Percentiles rank a stretch among this genome's conserved stretches.
phyloP scores from a whole-genome alignment of 1,140 invertebrate genomes.

The Triops longicaudatus region DNA sequence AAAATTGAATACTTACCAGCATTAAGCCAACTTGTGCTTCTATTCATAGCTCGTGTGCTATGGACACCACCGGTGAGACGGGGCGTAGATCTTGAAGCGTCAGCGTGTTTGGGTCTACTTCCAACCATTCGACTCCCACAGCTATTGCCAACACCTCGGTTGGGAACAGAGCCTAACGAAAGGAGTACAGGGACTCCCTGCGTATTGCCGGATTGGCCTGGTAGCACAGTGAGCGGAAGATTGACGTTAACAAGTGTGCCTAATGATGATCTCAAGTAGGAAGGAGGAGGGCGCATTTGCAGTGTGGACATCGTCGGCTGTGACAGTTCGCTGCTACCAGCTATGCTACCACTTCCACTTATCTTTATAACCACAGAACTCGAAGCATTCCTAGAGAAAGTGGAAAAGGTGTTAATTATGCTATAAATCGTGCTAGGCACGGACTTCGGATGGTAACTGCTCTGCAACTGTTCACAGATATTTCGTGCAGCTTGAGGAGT shows the following conservation, averaged over 20 bases:
- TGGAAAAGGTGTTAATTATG: neutral
- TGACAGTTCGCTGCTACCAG: neutral
- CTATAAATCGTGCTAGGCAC: neutral
- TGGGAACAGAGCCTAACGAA: slow-evolving; percentile 11
- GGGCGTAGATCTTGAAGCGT: slow-evolving; percentile 36
- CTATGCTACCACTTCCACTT: slow-evolving; percentile 22
- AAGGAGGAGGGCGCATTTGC: neutral
- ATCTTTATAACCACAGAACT: slow-evolving; percentile 60
- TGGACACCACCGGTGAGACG: slow-evolving; percentile 11
- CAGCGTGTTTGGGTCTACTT: slow-evolving; percentile 53
- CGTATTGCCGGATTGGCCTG: slow-evolving; percentile 28
- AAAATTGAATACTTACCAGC: slow-evolving; percentile 40
- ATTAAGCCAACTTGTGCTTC: slow-evolving; percentile 64
- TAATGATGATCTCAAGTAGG: neutral
- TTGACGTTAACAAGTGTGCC: slow-evolving; percentile 16
- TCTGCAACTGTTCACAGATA: slow-evolving; percentile 43
- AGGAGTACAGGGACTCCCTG: slow-evolving; percentile 33
- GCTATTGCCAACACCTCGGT: slow-evolving; percentile 16
- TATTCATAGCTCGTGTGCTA: slow-evolving; percentile 38
- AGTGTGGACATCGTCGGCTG: neutral
- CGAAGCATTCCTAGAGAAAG: slow-evolving; percentile 53
- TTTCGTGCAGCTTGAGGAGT: slow-evolving; percentile 39
- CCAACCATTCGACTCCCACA: slow-evolving; percentile 35
- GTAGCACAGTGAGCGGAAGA: slow-evolving; percentile 5
- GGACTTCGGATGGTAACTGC: slow-evolving; percentile 32